A percentile compares a stretch with the other conserved stretches of the same genome.
Conservation (phyloP, 2,113 vertebrate species). For the Leptosomus discolor region DNA sequence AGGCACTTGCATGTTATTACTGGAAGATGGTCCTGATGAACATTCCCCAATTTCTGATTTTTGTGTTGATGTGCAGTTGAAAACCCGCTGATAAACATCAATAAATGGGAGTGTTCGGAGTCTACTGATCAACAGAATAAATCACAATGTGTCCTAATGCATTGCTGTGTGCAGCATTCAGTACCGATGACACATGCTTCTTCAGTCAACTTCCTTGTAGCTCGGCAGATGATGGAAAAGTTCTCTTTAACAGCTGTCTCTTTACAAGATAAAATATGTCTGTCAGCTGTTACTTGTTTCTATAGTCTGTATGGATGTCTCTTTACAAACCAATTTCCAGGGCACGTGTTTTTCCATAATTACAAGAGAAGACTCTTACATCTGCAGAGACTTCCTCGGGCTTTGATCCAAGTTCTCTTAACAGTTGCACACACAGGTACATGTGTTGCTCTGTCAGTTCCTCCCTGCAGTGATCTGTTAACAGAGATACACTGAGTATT, state of each 20-base stretch:
- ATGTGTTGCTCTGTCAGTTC: not conserved
- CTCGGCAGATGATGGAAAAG: not conserved
- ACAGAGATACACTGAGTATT: not conserved
- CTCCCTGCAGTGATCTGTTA: not conserved
- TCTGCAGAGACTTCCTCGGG: not conserved
- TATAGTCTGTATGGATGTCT: not conserved
- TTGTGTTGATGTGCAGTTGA: not conserved
- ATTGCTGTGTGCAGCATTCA: not conserved
- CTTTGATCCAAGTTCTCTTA: not conserved
- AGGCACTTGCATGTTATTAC: rapidly evolving
- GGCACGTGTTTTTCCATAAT: not conserved
- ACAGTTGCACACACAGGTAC: not conserved
- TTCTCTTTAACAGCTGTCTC: not conserved
- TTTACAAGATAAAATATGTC: not conserved
- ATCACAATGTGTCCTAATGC: not conserved
- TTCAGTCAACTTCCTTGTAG: not conserved
- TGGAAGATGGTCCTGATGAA: not conserved
- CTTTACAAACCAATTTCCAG: not conserved
- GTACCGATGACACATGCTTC: not conserved
- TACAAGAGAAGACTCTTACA: not conserved
- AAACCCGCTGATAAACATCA: not conserved
- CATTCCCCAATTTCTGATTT: not conserved
- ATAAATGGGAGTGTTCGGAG: not conserved
- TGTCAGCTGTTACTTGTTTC: not conserved
- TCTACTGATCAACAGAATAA: not conserved